Base-by-base conservation (phyloP, 2,888 invertebrate genomes). In the Hirtodrosophila trivittata region DNA sequence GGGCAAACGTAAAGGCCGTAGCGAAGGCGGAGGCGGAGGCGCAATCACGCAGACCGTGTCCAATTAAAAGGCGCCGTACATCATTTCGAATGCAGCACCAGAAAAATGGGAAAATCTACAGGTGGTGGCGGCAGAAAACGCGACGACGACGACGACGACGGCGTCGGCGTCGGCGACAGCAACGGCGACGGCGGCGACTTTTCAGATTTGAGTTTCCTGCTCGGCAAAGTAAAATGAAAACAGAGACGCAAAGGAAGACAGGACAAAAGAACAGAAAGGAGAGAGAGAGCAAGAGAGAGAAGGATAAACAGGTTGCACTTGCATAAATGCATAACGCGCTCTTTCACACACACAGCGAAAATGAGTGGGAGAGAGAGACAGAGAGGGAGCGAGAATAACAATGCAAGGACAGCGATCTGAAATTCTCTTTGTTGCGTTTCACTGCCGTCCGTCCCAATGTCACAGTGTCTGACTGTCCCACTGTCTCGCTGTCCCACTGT, bases 61-160 rank as follows among this genome's bases (percentile, higher is more conserved):
- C 86, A 83, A 83, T 84, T 81, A 77, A 83, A 83, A 86, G 82
- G 82, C 82, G 82, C 82, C 86, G 86, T 82, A 55, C 75, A 86
- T 83, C 84, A 82, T 86, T 80, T 72, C 49, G 58, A 82, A 78
- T 70, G 80, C 84, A 71, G 67, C 78, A 66, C 59, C 66, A 59
- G 73, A 62, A 70, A 73, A 66, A 69, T 70, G 62, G 50, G 41
- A 65, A 70, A 82, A 80, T 83, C 80, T 76, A 83, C 80, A 81
- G 80, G 80, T 83, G 80, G 84, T 76, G 77, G 74, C 75, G 65
- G 43, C 66, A 41, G 43, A 9, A n/a, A 28, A 28, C 5, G 18
- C 18, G 65, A 37, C 69, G 66, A 6, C 33, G 45, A 26, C 66
- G 47, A 57, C 60, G 26, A 8, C 49, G 41, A 25, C 66, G 26